Conservation (phyloP, 2,888 invertebrate genomes). For the Aleiodes testaceus region DNA sequence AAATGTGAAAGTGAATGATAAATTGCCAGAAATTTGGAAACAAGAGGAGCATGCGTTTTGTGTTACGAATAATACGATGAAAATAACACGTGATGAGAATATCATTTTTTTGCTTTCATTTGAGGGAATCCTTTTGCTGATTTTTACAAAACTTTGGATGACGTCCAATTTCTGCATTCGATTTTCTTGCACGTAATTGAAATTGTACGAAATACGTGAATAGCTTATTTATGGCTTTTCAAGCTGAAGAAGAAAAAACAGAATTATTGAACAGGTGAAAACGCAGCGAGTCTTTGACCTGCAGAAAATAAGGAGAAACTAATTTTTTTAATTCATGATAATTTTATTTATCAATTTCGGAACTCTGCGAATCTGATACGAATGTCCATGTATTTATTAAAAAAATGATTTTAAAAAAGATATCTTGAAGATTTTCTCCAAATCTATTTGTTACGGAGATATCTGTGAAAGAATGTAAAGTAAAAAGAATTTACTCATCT, state of each 20-base stretch:
- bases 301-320: neutral
- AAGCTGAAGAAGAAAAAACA: neutral
- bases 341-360: neutral
- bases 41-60: neutral
- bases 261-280: slow-evolving; percentile 23
- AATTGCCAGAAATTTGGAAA: neutral
- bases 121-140: neutral
- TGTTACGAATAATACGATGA: neutral
- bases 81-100: slow-evolving; percentile 10
- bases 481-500: too few relatives aligned
- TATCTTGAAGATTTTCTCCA: too few relatives aligned
- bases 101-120: neutral
- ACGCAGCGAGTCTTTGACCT: neutral
- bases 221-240: slow-evolving; percentile 11
- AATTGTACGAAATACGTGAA: slow-evolving; percentile 17
- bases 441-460: too few relatives aligned
- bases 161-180: slow-evolving; percentile 1
- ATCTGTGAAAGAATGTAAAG: too few relatives aligned
- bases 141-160: slow-evolving; percentile 13
- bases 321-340: neutral
- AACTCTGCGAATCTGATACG: neutral
- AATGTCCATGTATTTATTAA: neutral
- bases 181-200: slow-evolving; percentile 18
- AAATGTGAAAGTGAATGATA: slow-evolving; percentile 38
- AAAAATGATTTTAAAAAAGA: too few relatives aligned